These are phyloP conservation scores for Chaenodraco wilsoni DNA, from an alignment of 2,797 vertebrate species.

Conservation along the genomic window DNA sequence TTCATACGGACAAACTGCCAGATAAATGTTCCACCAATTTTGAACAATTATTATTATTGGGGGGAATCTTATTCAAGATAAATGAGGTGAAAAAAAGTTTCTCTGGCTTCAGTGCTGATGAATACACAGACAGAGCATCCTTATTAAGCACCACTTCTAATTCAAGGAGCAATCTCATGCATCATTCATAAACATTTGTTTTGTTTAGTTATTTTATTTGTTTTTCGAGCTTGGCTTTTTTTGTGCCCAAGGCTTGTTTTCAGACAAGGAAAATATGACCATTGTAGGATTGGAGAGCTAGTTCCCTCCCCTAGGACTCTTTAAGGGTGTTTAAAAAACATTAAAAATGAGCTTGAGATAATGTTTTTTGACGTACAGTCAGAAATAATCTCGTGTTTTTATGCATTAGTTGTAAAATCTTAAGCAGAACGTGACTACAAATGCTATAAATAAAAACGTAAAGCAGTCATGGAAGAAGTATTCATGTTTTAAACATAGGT, in stretches of 20 bases:
- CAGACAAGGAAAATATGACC: constrained; percentile 43
- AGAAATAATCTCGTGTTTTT: constrained; percentile 48
- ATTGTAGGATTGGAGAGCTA: constrained; percentile 13
- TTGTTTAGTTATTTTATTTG: constrained; percentile 52
- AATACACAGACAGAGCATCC: constrained; percentile 53
- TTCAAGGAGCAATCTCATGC: constrained; percentile 59
- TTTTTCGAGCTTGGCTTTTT: constrained; percentile 17
- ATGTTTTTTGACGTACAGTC: constrained; percentile 43
- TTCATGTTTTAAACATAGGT: too few relatives aligned
- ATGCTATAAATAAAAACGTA: constrained; percentile 10
- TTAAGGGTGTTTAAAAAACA: constrained; percentile 61
- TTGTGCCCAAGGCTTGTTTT: constrained; percentile 54
- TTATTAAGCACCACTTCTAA: constrained; percentile 64
- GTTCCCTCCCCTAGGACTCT: constrained; percentile 41
- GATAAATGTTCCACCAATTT: constrained; percentile 77
- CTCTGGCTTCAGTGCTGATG: constrained; percentile 52
- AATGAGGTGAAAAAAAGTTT: constrained; percentile 70
- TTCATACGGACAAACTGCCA: constrained; percentile 70
- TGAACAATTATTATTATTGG: constrained; percentile 70
- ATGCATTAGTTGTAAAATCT: background rate
- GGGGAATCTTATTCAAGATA: constrained; percentile 55
- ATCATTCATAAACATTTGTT: constrained; percentile 76
- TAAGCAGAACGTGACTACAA: background rate
- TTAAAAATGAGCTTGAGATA: constrained; percentile 25
- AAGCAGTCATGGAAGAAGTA: too few relatives aligned